Evolutionary conservation across 2,113 vertebrate species (phyloP), one percentile per base, ranked within the genome.

Genomic region (Oreochromis niloticus): DNA sequence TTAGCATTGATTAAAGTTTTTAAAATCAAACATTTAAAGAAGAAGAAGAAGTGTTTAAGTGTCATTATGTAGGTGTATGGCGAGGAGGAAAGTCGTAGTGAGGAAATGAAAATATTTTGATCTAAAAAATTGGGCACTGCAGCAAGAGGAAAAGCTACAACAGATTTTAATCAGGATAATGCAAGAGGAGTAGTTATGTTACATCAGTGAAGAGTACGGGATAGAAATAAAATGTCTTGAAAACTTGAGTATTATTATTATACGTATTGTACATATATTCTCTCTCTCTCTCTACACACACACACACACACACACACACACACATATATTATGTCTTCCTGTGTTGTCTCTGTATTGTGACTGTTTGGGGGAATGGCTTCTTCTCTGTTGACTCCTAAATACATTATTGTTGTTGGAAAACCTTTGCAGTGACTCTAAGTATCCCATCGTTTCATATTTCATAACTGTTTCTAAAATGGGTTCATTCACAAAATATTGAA

Each of bases 301-400:
- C 7, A 7, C 1, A 7, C 6, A 2, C 52, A 6, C 9, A 1
- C 1, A 22, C 22, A 22, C 22, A 22, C 22, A 22, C 22, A 22
- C 1, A 9, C 5, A 6, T 6, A 43, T 2, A 4, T 54, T 24
- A 56, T 56, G 55, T 27, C 55, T 57, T 27, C 22, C 4, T 57
- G 2, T 57, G 24, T 27, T 57, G 55, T 27, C 55, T 57, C 22
- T 57, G 12, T 57, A 57, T 57, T 57, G 22, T 57, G 22, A 57
- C 55, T 56, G 22, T 56, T 7, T 57, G 4, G 56, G 56, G 56
- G 56, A 16, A 57, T 0, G 24, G 7, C 56, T 16, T 59, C 24
- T 59, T 59, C 56, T 30, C 13, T 59, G 56, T 13, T 59, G 24
- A 16, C 56, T 59, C 56, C 56, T 59, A 24, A 59, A 17, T 32